Conservation (phyloP, 2,113 vertebrate species). For the Eulemur rufifrons region DNA sequence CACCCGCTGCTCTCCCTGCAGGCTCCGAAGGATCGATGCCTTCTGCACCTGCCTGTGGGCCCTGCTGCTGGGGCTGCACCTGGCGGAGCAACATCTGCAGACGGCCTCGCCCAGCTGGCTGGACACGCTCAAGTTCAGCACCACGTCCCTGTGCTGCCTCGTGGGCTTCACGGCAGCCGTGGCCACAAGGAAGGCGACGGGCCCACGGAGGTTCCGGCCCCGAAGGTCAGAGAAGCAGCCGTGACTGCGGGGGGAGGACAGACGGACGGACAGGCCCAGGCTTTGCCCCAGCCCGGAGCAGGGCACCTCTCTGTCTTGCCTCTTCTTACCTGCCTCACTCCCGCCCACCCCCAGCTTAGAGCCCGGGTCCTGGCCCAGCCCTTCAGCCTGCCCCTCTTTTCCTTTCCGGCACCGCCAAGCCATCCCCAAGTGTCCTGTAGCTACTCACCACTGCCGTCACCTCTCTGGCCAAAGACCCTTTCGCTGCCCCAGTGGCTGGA, state of each 20-base stretch:
- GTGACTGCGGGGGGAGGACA: constrained; percentile 85
- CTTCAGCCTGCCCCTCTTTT: no score
- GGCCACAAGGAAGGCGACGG: constrained; percentile 90
- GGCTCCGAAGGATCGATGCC: constrained; percentile 94
- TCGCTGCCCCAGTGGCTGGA: not conserved
- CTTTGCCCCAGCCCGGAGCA: constrained; percentile 59
- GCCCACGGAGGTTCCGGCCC: constrained; percentile 91
- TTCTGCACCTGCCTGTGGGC: constrained; percentile 93
- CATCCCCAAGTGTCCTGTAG: not conserved
- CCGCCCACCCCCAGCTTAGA: not conserved
- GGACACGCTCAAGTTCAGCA: constrained; percentile 88
- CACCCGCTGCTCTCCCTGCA: constrained; percentile 51
- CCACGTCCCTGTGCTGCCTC: constrained; percentile 92
- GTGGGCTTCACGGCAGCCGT: constrained; percentile 94
- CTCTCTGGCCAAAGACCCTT: not conserved
- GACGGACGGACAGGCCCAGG: constrained; percentile 6
- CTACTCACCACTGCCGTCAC: not conserved
- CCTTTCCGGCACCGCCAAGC: not conserved
- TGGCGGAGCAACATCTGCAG: constrained; percentile 87
- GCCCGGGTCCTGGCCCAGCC: not conserved
- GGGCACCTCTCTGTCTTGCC: constrained; percentile 67
- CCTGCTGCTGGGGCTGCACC: constrained; percentile 89
- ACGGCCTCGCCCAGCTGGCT: constrained; percentile 85
- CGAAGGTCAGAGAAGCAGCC: constrained; percentile 98
- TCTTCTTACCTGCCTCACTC: constrained; percentile 48